Base-by-base conservation (phyloP, 2,113 vertebrate genomes). In the Mungos mungo region DNA sequence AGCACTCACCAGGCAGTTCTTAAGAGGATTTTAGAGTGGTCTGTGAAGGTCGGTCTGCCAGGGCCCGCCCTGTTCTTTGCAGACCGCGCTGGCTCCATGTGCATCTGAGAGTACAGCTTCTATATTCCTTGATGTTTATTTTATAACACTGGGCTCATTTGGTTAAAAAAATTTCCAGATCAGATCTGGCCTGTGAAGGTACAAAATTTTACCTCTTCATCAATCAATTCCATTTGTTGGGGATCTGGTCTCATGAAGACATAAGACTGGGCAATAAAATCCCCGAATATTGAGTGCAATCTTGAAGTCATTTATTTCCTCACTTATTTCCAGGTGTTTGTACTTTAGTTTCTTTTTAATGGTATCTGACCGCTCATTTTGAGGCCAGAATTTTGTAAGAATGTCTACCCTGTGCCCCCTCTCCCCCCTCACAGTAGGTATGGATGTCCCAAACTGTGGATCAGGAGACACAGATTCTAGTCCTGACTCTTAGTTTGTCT, bases 51-150 rank as follows among this genome's bases (percentile, higher is more conserved):
- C 66, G 0, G 21, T 57, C 41, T 54, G 31, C 90, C 14, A 2
- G 57, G 25, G 69, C 86, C 79, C 25, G 8, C 77, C 93, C 27
- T 45, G 12, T 81, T 52, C 45, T 95, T 83, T 74, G n/a, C n/a
- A 81, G 86, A 47, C 13, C 11, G 19, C 18, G 5, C n/a, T 5
- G n/a, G n/a, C 79, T 89, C 65, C 6, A 1, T 3, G 35, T 69
- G n/a, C 31, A 63, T 82, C 50, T 1, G 2, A 87, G 72, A 79
- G 45, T 90, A 88, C 12, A 9, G 74, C 80, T 81, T 97, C 88
- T 96, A 45, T 2, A 21, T 90, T 93, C 80, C 74, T 96, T 81
- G 60, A 71, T 89, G 23, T 95, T 93, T 93, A 54, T 96, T 96
- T 84, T 54, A 11, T 82, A 81, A 81, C 27, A 52, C 52, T 88